Percentiles rank a stretch among this genome's conserved stretches.
These are phyloP conservation scores for Enteromius paludinosus DNA, from an alignment of 2,797 vertebrate genomes.

Conservation along the genomic window DNA sequence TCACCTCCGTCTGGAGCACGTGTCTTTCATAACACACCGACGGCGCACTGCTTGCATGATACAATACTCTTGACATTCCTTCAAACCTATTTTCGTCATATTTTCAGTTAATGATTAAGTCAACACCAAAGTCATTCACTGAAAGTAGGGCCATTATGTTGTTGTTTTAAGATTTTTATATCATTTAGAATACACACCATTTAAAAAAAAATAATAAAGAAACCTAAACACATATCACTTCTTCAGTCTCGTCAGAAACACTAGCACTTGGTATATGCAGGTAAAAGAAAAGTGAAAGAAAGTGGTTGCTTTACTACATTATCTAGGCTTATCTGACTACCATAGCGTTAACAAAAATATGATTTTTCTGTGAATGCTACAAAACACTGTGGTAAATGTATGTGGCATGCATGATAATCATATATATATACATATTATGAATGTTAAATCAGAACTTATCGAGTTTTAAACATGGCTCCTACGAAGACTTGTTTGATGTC, in stretches of 20 bases:
- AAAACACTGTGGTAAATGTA: no score
- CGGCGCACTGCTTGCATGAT: slow-evolving; percentile 27
- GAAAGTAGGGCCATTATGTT: neutral
- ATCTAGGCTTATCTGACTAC: neutral
- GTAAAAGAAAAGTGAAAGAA: neutral
- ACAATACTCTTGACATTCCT: neutral
- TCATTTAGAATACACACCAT: neutral
- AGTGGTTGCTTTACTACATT: neutral
- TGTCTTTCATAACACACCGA: slow-evolving; percentile 31
- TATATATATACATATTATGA: no score
- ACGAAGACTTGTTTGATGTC: neutral
- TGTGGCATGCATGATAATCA: no score
- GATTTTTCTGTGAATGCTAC: neutral
- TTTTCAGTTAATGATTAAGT: neutral
- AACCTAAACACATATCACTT: neutral
- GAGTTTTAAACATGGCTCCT: neutral
- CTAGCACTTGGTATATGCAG: neutral
- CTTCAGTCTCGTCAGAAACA: neutral
- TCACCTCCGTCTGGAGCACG: slow-evolving; percentile 21
- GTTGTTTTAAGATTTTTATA: neutral
- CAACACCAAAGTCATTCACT: neutral
- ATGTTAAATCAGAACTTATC: neutral
- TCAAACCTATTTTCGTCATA: neutral
- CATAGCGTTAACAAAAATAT: neutral
- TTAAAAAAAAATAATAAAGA: neutral